phyloP scores from a whole-genome alignment of 2,797 vertebrate species.

The Chiloscyllium punctatum region DNA sequence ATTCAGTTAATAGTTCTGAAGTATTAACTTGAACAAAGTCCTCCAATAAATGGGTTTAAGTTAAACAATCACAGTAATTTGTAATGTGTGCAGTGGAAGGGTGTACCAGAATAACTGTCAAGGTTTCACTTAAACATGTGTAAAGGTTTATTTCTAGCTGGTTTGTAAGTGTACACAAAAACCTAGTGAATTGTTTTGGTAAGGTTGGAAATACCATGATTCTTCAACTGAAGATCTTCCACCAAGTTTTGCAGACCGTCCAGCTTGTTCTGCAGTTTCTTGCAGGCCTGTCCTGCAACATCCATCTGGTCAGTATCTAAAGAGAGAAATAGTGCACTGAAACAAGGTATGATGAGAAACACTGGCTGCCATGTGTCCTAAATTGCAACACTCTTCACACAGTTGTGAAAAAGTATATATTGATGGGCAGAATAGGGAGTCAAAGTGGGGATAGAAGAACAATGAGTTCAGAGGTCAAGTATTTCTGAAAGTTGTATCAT shows the following conservation, averaged over 20 bases:
- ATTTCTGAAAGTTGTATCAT: not conserved
- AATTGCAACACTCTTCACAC: not conserved
- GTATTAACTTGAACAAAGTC: conserved; percentile 41
- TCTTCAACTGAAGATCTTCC: conserved; percentile 55
- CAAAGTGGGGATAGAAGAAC: not conserved
- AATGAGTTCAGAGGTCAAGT: not conserved
- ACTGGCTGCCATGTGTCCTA: not conserved
- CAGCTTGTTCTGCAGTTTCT: conserved; percentile 53
- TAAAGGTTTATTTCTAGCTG: not conserved
- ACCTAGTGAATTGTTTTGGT: not conserved
- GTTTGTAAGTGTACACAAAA: not conserved
- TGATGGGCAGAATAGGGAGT: not conserved
- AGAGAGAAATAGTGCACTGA: conserved; percentile 42
- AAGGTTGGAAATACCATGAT: conserved; percentile 47
- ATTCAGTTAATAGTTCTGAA: not conserved
- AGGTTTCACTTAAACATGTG: not conserved
- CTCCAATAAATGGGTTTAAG: not conserved
- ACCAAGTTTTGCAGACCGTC: conserved; percentile 52
- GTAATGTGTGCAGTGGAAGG: not conserved
- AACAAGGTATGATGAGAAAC: not conserved
- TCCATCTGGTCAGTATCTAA: conserved; percentile 48
- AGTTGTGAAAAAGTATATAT: not conserved
- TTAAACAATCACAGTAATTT: not conserved
- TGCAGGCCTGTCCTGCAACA: conserved; percentile 45
- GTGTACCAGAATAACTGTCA: not conserved